Evolutionary conservation across 2,888 invertebrate species (phyloP).

Genomic region (Sericinus montela): DNA sequence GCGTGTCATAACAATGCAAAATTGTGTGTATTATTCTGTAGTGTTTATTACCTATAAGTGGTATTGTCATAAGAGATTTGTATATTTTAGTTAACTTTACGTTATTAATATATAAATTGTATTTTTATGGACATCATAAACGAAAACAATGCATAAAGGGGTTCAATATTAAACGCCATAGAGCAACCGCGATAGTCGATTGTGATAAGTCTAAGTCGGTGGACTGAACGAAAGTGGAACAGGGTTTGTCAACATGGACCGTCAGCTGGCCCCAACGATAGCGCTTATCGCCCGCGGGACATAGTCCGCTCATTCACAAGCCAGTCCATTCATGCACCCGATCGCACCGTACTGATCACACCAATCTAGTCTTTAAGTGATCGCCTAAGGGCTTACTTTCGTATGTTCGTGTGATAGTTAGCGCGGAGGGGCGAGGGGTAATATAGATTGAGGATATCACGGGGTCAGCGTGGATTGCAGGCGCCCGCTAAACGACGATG

Average conservation of each 20-base stretch:
- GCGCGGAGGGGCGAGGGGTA: conserved; percentile 50
- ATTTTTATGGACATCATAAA: background rate
- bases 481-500: conserved; percentile 68
- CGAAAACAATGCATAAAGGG: conserved; percentile 18
- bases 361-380: conserved; percentile 49
- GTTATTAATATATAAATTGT: background rate
- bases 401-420: conserved; percentile 25
- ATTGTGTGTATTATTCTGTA: too few species aligned
- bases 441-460: conserved; percentile 75
- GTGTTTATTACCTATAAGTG: too few species aligned
- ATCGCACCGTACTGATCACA: conserved; percentile 34
- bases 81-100: too few species aligned
- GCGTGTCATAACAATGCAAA: too few species aligned
- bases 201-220: conserved; percentile 59
- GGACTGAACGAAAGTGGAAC: conserved; percentile 68
- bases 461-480: conserved; percentile 78
- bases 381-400: conserved; percentile 43
- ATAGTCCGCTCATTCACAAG: conserved; percentile 78
- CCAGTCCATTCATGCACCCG: conserved; percentile 72
- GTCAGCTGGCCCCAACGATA: conserved; percentile 76
- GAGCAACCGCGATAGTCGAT: conserved; percentile 42
- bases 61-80: too few species aligned
- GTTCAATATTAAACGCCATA: conserved; percentile 27
- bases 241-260: conserved; percentile 75
- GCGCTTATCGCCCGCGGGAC: conserved; percentile 74